Conservation (phyloP, 2,888 invertebrate genomes). For the Dimorphilus gyrociliatus region DNA sequence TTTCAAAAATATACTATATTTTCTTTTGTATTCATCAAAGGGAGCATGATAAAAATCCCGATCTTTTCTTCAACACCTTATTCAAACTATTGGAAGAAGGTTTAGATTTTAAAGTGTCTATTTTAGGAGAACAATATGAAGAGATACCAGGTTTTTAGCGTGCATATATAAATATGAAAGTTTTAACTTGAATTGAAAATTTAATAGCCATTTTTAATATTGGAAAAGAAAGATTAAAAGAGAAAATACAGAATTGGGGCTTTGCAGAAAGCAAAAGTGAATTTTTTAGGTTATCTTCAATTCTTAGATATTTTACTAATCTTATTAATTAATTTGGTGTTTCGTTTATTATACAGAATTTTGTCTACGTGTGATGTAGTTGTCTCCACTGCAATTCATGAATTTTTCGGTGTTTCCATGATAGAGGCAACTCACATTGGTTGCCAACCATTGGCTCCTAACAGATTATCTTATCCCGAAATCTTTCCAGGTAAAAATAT, state of each 20-base stretch:
- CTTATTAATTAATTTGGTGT: no score
- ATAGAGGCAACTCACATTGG: constrained; percentile 53
- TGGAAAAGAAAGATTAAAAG: constrained; percentile 38
- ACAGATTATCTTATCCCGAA: constrained; percentile 54
- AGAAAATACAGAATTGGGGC: constrained; percentile 46
- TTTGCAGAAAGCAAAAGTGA: constrained; percentile 43
- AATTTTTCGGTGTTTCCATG: constrained; percentile 61
- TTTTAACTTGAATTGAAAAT: no score
- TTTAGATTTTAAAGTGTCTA: constrained; percentile 45
- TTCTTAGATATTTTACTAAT: no score
- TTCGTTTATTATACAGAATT: no score
- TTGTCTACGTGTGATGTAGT: constrained; percentile 48
- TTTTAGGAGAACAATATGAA: constrained; percentile 47
- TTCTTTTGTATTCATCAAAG: constrained; percentile 18
- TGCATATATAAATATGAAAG: no score
- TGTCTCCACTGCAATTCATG: constrained; percentile 56
- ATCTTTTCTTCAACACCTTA: constrained; percentile 45
- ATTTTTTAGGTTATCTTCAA: no score
- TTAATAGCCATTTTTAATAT: constrained; percentile 44
- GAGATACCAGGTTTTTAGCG: constrained; percentile 41
- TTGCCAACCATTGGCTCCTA: constrained; percentile 55
- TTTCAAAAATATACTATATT: not conserved
- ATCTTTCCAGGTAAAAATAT: constrained; percentile 43
- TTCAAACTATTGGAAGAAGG: constrained; percentile 37
- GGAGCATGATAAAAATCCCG: constrained; percentile 61